Evolutionary conservation across 2,797 vertebrate genomes (phyloP), one percentile per base, ranked within the genome.

Genomic region (Karalla daura): DNA sequence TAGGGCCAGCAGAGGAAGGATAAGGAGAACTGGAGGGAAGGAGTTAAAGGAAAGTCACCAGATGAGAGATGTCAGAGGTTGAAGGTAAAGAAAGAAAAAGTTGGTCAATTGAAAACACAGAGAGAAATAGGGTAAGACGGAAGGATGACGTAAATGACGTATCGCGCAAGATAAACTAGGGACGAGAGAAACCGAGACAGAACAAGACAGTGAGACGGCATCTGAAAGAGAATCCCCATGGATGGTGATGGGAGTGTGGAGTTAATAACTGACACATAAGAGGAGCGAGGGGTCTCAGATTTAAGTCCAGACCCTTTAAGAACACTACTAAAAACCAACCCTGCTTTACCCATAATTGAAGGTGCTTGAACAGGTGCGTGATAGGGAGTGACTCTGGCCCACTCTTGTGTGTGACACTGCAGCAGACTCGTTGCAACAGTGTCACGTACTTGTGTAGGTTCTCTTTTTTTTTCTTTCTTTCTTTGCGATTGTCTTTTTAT

Each of bases 401-500:
- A 63, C 77, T 54, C 17, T 45, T 63, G 39, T 52, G n/a, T 37
- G 27, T 62, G 54, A 44, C 66, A 76, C 14, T 27, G 40, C 27
- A 40, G 62, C 52, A 46, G 40, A 30, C 54, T 40, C 28, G 58
- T 71, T 74, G 70, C 50, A 80, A 60, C 60, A 77, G 53, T 53
- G 61, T 80, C 63, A 51, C 46, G 11, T 55, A 47, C 30, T 61
- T 8, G 0, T 24, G 18, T 64, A 30, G 47, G n/a, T n/a, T n/a
- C n/a, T n/a, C n/a, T n/a, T n/a, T 36, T 53, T 60, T 33, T 70
- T 54, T 43, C 50, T 54, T 65, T 69, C 8, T 43, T 15, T 6
- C 18, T 62, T 60, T 40, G 41, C 21, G 33, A 80, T 84, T 81
- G 62, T 85, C 81, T 78, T 82, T 71, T 85, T 83, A 85, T 90